phyloP scores from a whole-genome alignment of 2,888 invertebrate genomes.

The Caenorhabditis becei region DNA sequence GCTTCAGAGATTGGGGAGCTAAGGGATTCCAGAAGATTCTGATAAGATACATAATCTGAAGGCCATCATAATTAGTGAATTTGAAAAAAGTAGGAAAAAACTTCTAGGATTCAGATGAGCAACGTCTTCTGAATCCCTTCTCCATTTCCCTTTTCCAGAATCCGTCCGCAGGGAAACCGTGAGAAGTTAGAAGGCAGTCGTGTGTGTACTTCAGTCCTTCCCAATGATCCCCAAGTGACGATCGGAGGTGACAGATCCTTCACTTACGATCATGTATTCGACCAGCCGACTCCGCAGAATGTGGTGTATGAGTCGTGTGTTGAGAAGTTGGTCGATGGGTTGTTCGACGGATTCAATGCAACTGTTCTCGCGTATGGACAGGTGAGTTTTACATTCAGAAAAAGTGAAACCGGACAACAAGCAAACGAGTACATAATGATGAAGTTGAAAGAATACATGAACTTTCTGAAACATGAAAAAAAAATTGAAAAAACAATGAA shows the following conservation, averaged over 20 bases:
- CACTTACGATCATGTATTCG: constrained; percentile 95
- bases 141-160: too few relatives aligned
- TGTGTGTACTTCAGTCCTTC: constrained; percentile 91
- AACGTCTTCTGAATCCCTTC: too few relatives aligned
- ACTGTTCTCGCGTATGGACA: constrained; percentile 97
- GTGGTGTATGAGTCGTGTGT: constrained; percentile 91
- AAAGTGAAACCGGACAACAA: too few relatives aligned
- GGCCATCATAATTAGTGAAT: too few relatives aligned
- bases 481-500: too few relatives aligned
- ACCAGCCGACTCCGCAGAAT: constrained; percentile 87
- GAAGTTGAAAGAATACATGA: not conserved
- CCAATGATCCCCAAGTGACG: constrained; percentile 89
- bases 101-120: too few relatives aligned
- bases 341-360: constrained; percentile 96
- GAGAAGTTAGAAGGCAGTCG: constrained; percentile 96
- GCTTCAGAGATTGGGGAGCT: too few relatives aligned
- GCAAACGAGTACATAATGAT: too few relatives aligned
- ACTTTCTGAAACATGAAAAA: too few relatives aligned
- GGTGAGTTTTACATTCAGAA: constrained; percentile 83
- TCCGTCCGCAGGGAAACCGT: constrained; percentile 93
- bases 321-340: constrained; percentile 91
- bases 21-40: too few relatives aligned
- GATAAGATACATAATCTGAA: too few relatives aligned
- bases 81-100: too few relatives aligned
- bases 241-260: constrained; percentile 83